Percentiles rank a stretch among this genome's conserved stretches.
Evolutionary conservation across 2,888 invertebrate species (phyloP).

Genomic region (Thalpophila matura): DNA sequence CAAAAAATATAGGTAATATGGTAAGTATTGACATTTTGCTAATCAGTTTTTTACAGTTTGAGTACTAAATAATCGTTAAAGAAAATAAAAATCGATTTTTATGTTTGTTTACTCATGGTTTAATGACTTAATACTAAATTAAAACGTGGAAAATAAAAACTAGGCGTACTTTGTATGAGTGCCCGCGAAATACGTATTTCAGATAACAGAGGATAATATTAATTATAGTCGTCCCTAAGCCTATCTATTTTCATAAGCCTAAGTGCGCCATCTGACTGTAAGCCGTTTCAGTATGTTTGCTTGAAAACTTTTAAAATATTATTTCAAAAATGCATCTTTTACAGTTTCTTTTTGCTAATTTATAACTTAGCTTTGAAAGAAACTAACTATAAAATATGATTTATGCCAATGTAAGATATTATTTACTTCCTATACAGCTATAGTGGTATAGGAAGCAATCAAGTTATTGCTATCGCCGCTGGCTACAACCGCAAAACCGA

Average conservation of each 20-base stretch:
- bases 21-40: neutral
- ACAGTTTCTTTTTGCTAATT: too few species aligned
- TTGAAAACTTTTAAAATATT: neutral
- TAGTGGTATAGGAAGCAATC: too few species aligned
- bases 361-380: too few species aligned
- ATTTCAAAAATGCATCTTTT: too few species aligned
- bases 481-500: too few species aligned
- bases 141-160: slow-evolving; percentile 13
- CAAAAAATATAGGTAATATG: neutral
- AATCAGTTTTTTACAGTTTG: neutral
- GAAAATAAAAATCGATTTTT: neutral
- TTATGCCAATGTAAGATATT: too few species aligned
- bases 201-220: neutral
- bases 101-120: slow-evolving; percentile 27
- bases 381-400: too few species aligned
- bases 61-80: neutral
- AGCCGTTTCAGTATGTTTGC: neutral
- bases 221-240: neutral
- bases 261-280: neutral
- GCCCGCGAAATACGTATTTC: neutral
- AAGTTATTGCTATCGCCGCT: too few species aligned
- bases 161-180: neutral
- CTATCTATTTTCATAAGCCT: neutral
- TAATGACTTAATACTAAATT: neutral
- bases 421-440: too few species aligned